Conservation (phyloP, 1,140 invertebrate genomes). For the Hyphantria cunea region DNA sequence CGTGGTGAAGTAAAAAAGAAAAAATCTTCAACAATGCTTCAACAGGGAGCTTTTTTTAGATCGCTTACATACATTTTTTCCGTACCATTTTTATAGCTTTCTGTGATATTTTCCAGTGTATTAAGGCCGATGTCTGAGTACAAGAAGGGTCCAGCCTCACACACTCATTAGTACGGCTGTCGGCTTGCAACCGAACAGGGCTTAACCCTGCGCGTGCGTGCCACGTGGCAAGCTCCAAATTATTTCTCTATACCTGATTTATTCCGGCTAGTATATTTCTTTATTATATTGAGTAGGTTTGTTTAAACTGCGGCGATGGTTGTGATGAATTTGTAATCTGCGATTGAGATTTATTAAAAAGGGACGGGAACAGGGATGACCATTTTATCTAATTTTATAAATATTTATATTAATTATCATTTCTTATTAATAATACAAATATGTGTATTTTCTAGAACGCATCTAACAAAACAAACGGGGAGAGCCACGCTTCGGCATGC, state of each 20-base stretch:
- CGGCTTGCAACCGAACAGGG: slow-evolving; percentile 42
- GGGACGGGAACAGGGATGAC: too few species aligned
- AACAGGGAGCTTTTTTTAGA: too few species aligned
- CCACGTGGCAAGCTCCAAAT: slow-evolving; percentile 42
- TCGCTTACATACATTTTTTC: too few species aligned
- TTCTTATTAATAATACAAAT: too few species aligned
- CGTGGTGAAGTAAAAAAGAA: too few species aligned
- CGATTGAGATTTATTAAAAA: slow-evolving; percentile 2
- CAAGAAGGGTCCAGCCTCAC: slow-evolving; percentile 29
- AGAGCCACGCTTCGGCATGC: too few species aligned
- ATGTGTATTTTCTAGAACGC: too few species aligned
- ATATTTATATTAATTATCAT: too few species aligned
- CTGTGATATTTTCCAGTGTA: slow-evolving; percentile 1
- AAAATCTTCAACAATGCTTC: too few species aligned
- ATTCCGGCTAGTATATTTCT: slow-evolving; percentile 21
- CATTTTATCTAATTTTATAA: too few species aligned
- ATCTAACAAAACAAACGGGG: too few species aligned
- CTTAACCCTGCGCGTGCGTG: slow-evolving; percentile 41
- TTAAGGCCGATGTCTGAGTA: background rate
- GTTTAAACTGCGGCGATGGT: background rate
- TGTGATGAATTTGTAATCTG: slow-evolving; percentile 1
- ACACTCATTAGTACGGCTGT: slow-evolving; percentile 62
- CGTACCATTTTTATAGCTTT: too few species aligned
- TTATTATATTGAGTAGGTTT: slow-evolving; percentile 6
- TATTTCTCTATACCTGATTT: slow-evolving; percentile 75